These are phyloP conservation scores for Leptopilina syphax DNA, from an alignment of 2,888 invertebrate genomes.

Conservation along the genomic window DNA sequence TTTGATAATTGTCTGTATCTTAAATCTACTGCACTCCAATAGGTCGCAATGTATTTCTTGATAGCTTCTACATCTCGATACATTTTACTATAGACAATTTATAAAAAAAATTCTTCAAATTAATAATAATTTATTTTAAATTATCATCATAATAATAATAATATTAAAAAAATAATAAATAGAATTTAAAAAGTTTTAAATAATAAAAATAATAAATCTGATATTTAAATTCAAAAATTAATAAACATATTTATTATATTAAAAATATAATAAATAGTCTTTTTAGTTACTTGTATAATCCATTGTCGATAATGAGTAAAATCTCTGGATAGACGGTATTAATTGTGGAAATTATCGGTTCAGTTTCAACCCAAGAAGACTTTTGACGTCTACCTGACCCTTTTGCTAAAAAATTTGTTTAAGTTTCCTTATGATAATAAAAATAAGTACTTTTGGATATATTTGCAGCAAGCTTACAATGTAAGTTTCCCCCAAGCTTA, in stretches of 20 bases:
- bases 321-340: slow-evolving; percentile 66
- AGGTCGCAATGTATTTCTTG: slow-evolving; percentile 64
- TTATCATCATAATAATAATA: too few relatives aligned
- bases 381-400: slow-evolving; percentile 22
- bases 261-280: too few relatives aligned
- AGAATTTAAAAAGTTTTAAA: too few relatives aligned
- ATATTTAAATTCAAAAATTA: too few relatives aligned
- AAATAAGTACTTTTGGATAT: too few relatives aligned
- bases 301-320: slow-evolving; percentile 64
- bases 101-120: too few relatives aligned
- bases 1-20: slow-evolving; percentile 64
- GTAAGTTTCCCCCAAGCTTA: too few relatives aligned
- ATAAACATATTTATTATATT: too few relatives aligned
- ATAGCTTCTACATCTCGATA: slow-evolving; percentile 53
- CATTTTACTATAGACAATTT: slow-evolving; percentile 29
- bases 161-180: too few relatives aligned
- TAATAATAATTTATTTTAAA: slow-evolving; percentile 24
- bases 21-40: slow-evolving; percentile 71
- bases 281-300: slow-evolving; percentile 38
- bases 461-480: too few relatives aligned
- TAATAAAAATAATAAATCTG: too few relatives aligned
- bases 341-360: neutral
- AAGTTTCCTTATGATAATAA: neutral
- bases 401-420: slow-evolving; percentile 18
- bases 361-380: slow-evolving; percentile 51